Base-by-base conservation (phyloP, 2,888 invertebrate genomes). In the Plusia festucae region DNA sequence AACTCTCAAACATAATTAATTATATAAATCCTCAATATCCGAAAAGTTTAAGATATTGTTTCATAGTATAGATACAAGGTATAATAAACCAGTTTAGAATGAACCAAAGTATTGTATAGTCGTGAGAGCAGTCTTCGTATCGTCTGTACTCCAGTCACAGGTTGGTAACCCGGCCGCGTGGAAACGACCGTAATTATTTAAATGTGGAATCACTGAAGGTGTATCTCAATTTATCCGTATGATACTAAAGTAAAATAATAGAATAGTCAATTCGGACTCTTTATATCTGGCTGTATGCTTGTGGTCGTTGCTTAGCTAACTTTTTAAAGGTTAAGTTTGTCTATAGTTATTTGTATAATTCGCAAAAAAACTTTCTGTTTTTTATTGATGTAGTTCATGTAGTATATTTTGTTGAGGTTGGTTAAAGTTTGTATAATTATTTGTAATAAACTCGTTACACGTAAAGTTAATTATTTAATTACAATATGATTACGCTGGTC, bases 21-120 rank as follows among this genome's bases (percentile, higher is more conserved):
- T 24, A 24, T 24, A 24, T 24, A n/a, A n/a, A n/a, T 24, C 5
- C 24, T 24, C 24, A 24, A 24, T 3, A 24, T 24, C 30, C 2
- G 9, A 30, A 30, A 30, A 30, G 8, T 7, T 30, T 30, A 30
- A 30, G 30, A 7, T 9, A 15, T 34, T 62, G 63, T 66, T 67
- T 15, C 79, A 73, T 77, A 57, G 70, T 68, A 61, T 70, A 70
- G 78, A 79, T 79, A 70, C 71, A 54, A 69, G 60, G 65, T 75
- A 79, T 72, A 72, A 70, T 70, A 74, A 88, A 88, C 87, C 85
- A 73, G 87, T 86, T 87, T 82, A 63, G 69, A 78, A 71, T 73
- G 59, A 72, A 83, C 81, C 81, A 82, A 80, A 84, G 79, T 82
- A 84, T 85, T 86, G 81, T 85, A 79, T 84, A 82, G 81, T 76